phyloP scores from a whole-genome alignment of 2,797 vertebrate genomes.

The Mionectes olivaceus region DNA sequence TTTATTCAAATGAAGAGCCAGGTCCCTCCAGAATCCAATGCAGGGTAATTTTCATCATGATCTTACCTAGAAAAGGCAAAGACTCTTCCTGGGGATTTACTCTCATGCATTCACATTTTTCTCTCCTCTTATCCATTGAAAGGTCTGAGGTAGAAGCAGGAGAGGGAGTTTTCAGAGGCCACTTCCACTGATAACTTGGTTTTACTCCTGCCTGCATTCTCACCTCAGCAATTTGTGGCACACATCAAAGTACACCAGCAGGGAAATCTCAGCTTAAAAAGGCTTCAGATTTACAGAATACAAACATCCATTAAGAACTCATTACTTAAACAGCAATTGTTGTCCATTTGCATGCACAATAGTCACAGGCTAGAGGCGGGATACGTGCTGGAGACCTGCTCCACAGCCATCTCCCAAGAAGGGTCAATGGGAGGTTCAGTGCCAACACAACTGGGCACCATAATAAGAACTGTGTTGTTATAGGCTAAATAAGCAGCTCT shows the following conservation, averaged over 20 bases:
- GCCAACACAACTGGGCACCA: constrained; percentile 5
- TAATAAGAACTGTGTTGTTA: background rate
- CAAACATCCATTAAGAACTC: background rate
- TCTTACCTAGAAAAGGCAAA: background rate
- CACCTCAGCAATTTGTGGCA: background rate
- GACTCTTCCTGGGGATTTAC: background rate
- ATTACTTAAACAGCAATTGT: background rate
- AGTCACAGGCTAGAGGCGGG: background rate
- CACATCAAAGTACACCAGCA: background rate
- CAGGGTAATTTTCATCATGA: background rate
- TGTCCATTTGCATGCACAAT: background rate
- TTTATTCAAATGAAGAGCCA: background rate
- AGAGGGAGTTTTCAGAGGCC: background rate
- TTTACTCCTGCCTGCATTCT: background rate
- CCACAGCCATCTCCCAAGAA: background rate
- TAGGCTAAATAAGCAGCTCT: background rate
- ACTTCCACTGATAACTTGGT: background rate
- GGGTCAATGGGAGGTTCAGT: background rate
- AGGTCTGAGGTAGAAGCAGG: background rate
- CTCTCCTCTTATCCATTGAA: background rate
- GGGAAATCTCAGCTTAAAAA: constrained; percentile 2
- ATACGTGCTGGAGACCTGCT: background rate
- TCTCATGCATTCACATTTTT: background rate
- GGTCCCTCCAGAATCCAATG: background rate
- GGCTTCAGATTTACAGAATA: background rate